These are phyloP conservation scores for Masnerella sp. DNA, from an alignment of 2,888 invertebrate species.

Conservation along the genomic window DNA sequence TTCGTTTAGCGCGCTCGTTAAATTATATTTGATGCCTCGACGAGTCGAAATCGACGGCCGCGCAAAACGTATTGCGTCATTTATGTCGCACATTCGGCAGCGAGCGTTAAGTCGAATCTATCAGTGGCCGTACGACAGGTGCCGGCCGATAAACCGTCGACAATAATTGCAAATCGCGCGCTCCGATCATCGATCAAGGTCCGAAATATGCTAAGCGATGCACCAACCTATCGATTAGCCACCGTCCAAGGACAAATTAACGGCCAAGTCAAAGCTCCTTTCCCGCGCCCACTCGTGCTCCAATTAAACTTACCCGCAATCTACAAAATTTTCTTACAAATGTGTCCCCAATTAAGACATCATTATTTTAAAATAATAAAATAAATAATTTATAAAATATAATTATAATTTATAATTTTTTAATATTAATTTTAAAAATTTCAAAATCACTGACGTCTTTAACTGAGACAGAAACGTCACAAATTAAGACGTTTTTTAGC, in stretches of 20 bases:
- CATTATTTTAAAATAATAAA: too few species aligned
- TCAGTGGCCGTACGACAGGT: constrained; percentile 70
- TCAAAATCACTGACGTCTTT: too few species aligned
- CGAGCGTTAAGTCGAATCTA: constrained; percentile 69
- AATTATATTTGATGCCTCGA: constrained; percentile 19
- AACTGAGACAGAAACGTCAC: too few species aligned
- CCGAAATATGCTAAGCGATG: constrained; percentile 66
- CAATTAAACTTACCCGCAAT: constrained; percentile 30
- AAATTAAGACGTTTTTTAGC: too few species aligned
- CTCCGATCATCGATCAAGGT: constrained; percentile 70
- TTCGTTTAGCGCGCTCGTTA: too few species aligned
- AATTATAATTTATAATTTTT: too few species aligned
- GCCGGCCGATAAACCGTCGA: constrained; percentile 69
- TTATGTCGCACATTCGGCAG: constrained; percentile 64
- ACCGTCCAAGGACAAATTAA: constrained; percentile 58
- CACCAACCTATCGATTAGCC: constrained; percentile 59
- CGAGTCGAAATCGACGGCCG: constrained; percentile 22
- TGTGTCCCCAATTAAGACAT: too few species aligned
- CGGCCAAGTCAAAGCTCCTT: constrained; percentile 57
- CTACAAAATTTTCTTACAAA: too few species aligned
- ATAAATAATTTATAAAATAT: too few species aligned
- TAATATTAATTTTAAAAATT: too few species aligned
- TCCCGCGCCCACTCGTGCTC: constrained; percentile 37
- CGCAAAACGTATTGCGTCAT: constrained; percentile 47
- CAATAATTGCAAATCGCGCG: constrained; percentile 72